A percentile compares a stretch with the other conserved stretches of the same genome.
phyloP scores from a whole-genome alignment of 1,140 invertebrate genomes.

The Gonioctena quinquepunctata region DNA sequence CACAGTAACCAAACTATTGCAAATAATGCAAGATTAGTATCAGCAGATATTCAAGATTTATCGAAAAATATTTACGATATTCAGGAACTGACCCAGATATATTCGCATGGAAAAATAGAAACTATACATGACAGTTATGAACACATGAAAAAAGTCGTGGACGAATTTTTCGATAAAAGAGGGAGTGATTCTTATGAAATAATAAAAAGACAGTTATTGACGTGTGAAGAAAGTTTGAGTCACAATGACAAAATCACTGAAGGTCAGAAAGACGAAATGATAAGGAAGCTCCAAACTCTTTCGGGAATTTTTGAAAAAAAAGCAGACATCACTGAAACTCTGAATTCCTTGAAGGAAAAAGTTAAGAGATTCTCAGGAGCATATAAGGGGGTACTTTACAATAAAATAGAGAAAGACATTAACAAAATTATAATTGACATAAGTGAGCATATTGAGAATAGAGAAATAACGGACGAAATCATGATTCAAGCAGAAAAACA shows the following conservation, averaged over 20 bases:
- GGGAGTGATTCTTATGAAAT: background rate
- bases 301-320: slow-evolving; percentile 13
- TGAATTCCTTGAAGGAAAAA: slow-evolving; percentile 30
- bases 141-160: slow-evolving; percentile 8
- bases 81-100: background rate
- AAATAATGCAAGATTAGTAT: slow-evolving; percentile 27
- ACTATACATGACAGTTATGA: slow-evolving; percentile 5
- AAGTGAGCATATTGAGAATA: slow-evolving; percentile 17
- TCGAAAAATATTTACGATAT: background rate
- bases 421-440: slow-evolving; percentile 26
- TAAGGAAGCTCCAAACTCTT: slow-evolving; percentile 8
- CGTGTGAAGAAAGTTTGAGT: background rate
- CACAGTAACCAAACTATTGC: slow-evolving; percentile 26
- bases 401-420: slow-evolving; percentile 34
- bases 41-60: slow-evolving; percentile 21
- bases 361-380: slow-evolving; percentile 35
- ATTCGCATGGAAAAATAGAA: background rate
- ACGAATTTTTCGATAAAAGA: slow-evolving; percentile 21
- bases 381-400: slow-evolving; percentile 37
- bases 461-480: slow-evolving; percentile 20
- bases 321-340: slow-evolving; percentile 21
- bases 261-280: slow-evolving; percentile 21
- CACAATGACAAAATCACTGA: background rate
- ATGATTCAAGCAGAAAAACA: slow-evolving; percentile 29
- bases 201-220: background rate